Evolutionary conservation across 2,797 vertebrate species (phyloP).

Genomic region (Hylomyscus alleni): DNA sequence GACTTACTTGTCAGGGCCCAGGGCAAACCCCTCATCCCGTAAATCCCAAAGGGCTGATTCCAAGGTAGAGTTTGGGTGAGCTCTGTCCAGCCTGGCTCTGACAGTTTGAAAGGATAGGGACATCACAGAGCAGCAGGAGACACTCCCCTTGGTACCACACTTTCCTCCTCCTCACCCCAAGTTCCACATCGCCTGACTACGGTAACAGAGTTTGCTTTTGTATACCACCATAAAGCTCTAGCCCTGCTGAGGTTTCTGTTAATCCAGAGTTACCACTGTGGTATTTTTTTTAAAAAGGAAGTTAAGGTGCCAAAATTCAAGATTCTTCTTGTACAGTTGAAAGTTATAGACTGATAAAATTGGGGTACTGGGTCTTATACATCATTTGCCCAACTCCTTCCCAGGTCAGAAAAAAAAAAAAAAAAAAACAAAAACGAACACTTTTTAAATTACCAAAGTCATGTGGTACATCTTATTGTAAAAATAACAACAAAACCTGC

Average conservation of each 20-base stretch:
- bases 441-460: constrained; percentile 41
- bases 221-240: neutral
- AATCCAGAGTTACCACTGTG: neutral
- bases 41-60: neutral
- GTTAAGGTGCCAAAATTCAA: neutral
- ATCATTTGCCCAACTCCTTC: neutral
- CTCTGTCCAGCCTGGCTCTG: neutral
- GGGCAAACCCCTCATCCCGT: neutral
- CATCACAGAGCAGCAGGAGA: neutral
- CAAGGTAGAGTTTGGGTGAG: neutral
- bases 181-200: neutral
- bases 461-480: neutral
- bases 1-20: neutral
- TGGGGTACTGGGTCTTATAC: neutral
- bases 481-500: neutral
- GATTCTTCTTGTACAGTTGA: neutral
- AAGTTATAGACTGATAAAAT: neutral
- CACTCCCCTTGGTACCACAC: neutral
- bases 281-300: neutral
- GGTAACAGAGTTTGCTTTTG: neutral
- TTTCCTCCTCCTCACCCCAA: neutral
- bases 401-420: constrained; percentile 46
- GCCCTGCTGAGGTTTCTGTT: neutral
- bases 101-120: constrained; percentile 26
- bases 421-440: too few species aligned